Base-by-base conservation (phyloP, 53 echinoderm and acorn worm species). In the Arbacia lixula region DNA sequence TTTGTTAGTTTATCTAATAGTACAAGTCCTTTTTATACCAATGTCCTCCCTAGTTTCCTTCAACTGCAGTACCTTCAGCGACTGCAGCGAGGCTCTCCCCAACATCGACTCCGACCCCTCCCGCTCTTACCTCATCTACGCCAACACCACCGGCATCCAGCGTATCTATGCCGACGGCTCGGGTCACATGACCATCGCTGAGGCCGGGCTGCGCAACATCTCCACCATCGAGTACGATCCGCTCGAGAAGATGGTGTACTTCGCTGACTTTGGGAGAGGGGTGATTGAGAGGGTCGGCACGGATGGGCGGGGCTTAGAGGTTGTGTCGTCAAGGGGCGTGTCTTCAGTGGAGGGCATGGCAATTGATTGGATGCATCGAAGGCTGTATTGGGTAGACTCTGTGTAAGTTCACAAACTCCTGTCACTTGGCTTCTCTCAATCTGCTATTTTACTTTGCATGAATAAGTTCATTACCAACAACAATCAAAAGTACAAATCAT, bases 311-410 rank as follows among this genome's bases (percentile, higher is more conserved):
- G 85, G 66, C 10, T 57, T 94, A 21, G 46, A 78, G 36, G 87
- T 94, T 2, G 66, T 89, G 6, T 79, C 49, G 12, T 63, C 74
- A 4, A 80, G 71, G 10, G 85, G 85, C 8, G 89, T 99, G 20
- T 87, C 72, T 6, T 72, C 50, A 11, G 79, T 94, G 8, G 89
- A 92, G 60, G 99, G 94, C 1, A 53, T 99, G 24, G 99, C 94
- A 9, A 53, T 99, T 14, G 99, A 99, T 50, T 95, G 92, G 94
- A 89, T 99, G 80, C 92, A 89, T 33, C 57, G 99, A 10, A 83
- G 90, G 56, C 79, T 99, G 12, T 99, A 94, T 53, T 99, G 99
- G 99, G 92, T 94, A 4, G 99, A 99, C 77, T 86, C 89, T 32
- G 88, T 79, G 94, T 94, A 61, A 89, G 90, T 83, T 21, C 25